A percentile compares a stretch with the other conserved stretches of the same genome.
These are phyloP conservation scores for Protonemura montana DNA, from an alignment of 2,888 invertebrate species.

Conservation along the genomic window DNA sequence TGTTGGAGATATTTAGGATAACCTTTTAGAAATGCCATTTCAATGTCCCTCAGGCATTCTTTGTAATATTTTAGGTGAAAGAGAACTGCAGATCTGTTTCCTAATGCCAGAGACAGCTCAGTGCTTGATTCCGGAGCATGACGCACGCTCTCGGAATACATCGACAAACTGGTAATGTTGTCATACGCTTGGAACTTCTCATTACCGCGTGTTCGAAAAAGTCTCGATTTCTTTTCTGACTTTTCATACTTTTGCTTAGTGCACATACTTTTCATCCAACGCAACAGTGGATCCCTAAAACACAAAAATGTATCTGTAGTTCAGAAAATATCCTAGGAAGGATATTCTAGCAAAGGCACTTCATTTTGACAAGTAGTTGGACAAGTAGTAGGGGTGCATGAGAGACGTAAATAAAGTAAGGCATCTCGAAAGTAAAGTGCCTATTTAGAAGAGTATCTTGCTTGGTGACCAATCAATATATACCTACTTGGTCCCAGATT, in stretches of 20 bases:
- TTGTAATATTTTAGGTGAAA: constrained; percentile 67
- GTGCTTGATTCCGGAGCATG: constrained; percentile 65
- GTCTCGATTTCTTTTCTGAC: neutral
- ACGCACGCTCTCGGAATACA: constrained; percentile 70
- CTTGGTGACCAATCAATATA: no score
- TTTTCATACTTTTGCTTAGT: constrained; percentile 21
- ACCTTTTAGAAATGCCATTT: constrained; percentile 65
- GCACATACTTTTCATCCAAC: constrained; percentile 41
- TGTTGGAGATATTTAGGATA: constrained; percentile 69
- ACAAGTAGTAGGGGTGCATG: no score
- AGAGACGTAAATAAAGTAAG: no score
- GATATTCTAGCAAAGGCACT: no score
- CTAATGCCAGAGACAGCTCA: constrained; percentile 69
- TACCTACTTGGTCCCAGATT: no score
- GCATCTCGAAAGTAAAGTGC: no score
- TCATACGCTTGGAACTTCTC: constrained; percentile 34
- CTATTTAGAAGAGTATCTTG: no score
- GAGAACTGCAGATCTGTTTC: constrained; percentile 74
- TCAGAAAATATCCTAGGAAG: no score
- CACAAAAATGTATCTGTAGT: no score
- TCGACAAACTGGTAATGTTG: constrained; percentile 61
- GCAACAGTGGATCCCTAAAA: constrained; percentile 43
- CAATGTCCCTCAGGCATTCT: constrained; percentile 71
- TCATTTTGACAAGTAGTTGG: no score
- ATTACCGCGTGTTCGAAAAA: constrained; percentile 43